These are phyloP conservation scores for Champsocephalus gunnari DNA, from an alignment of 2,797 vertebrate species.

Conservation along the genomic window DNA sequence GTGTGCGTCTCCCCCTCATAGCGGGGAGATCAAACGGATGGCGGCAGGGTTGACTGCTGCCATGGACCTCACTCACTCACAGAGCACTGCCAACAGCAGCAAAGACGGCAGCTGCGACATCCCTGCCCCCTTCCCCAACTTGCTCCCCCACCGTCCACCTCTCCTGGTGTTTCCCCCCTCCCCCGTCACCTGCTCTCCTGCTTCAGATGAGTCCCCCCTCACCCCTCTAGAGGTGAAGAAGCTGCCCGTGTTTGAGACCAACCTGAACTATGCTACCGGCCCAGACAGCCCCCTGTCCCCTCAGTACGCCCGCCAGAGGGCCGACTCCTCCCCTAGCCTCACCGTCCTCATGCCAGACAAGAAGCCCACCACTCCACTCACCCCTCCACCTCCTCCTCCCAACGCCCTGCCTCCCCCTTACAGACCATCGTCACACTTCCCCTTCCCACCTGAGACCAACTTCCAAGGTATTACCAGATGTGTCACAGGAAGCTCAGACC, in stretches of 20 bases:
- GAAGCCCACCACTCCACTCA: slow-evolving; percentile 89
- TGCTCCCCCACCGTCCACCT: slow-evolving; percentile 94
- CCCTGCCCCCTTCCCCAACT: slow-evolving; percentile 95
- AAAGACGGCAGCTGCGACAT: slow-evolving; percentile 91
- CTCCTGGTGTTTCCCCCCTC: slow-evolving; percentile 96
- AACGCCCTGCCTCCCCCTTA: slow-evolving; percentile 83
- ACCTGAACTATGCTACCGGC: slow-evolving; percentile 90
- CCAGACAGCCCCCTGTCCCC: slow-evolving; percentile 92
- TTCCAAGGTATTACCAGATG: slow-evolving; percentile 81
- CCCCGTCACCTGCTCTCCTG: slow-evolving; percentile 94
- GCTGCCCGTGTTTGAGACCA: slow-evolving; percentile 95
- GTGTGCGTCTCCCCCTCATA: slow-evolving; percentile 76
- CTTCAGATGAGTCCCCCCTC: slow-evolving; percentile 96
- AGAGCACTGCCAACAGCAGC: slow-evolving; percentile 39
- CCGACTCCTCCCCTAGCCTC: slow-evolving; percentile 90
- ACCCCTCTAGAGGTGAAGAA: slow-evolving; percentile 97
- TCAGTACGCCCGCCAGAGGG: slow-evolving; percentile 88
- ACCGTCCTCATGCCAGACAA: slow-evolving; percentile 87
- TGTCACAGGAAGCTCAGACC: slow-evolving; percentile 80
- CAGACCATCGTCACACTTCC: slow-evolving; percentile 89
- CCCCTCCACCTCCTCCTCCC: slow-evolving; percentile 85
- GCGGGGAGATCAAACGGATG: slow-evolving; percentile 80
- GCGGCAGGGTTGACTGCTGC: slow-evolving; percentile 42
- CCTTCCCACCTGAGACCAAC: slow-evolving; percentile 88
- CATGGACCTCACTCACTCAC: slow-evolving; percentile 59